These are phyloP conservation scores for Saccopteryx leptura DNA, from an alignment of 2,113 vertebrate species.

Conservation along the genomic window DNA sequence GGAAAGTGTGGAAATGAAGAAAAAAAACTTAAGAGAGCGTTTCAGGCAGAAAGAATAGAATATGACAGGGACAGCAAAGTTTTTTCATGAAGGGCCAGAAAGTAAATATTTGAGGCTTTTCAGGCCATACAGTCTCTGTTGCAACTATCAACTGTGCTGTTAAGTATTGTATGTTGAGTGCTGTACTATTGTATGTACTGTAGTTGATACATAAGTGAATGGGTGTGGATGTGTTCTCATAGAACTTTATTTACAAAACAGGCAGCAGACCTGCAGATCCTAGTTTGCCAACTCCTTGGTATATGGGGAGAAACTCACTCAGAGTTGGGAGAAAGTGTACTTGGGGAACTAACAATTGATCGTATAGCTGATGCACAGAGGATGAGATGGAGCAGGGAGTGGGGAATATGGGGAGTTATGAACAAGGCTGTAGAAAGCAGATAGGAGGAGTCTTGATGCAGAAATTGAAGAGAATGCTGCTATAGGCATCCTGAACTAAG, in stretches of 20 bases:
- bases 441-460: not conserved
- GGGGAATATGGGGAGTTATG: not conserved
- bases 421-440: not conserved
- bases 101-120: not conserved
- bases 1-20: not conserved
- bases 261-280: not conserved
- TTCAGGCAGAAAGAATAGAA: not conserved
- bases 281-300: not conserved
- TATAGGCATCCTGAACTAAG: not conserved
- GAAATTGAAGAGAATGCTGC: not conserved
- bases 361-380: not conserved
- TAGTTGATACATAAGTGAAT: not conserved
- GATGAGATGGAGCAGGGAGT: not conserved
- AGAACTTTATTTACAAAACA: slow-evolving; percentile 15
- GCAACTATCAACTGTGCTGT: not conserved
- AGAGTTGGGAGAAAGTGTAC: not conserved
- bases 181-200: not conserved
- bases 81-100: not conserved
- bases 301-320: not conserved
- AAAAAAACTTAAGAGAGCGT: not conserved
- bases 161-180: not conserved
- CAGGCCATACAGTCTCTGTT: not conserved
- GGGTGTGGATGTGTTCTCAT: not conserved
- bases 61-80: not conserved
- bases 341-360: not conserved